Base-by-base conservation (phyloP, 2,888 invertebrate genomes). In the Congeria kusceri region DNA sequence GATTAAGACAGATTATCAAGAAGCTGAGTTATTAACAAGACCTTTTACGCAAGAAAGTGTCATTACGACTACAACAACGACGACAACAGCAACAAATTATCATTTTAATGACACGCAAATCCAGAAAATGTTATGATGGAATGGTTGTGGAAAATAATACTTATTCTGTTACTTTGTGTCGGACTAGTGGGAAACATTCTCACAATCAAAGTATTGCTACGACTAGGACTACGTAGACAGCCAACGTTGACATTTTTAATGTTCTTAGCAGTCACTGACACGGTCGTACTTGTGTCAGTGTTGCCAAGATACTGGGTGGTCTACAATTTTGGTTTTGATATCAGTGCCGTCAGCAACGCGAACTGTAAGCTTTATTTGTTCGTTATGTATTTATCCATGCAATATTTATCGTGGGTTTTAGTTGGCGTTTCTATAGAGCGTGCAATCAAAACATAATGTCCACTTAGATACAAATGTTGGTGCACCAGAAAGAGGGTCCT, bases 321-420 rank as follows among this genome's bases (percentile, higher is more conserved):
- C 13, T 74, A 81, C 23, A 72, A 70, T 3, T 77, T 80, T 15
- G 72, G 82, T 20, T 68, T 77, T 49, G 84, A 84, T 57, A 47
- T 83, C 4, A 67, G 78, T 46, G 57, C 61, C 2, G 53, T 83
- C 7, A 84, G 84, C n/a, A 64, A 75, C 32, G 73, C 69, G 27
- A 77, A 75, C 62, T 87, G 87, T 70, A 86, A 83, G 67, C 72
- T 87, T 20, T 79, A 80, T 57, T 70, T 78, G 13, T 87, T 87
- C 47, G 47, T 81, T 27, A 85, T 85, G 18, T 87, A 87, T 64
- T 67, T 39, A 32, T 4, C 9, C 32, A 86, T 87, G 85, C 86
- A 87, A 29, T 75, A 82, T 13, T 87, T 86, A 0, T 86, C 87
- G 0, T 87, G 87, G 87, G 83, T 86, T 25, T 72, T 87, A 7